Percentiles rank a stretch among this genome's conserved stretches.
These are phyloP conservation scores for Orbicella faveolata DNA, from an alignment of 64 coral and sea anemone genomes.

Conservation along the genomic window DNA sequence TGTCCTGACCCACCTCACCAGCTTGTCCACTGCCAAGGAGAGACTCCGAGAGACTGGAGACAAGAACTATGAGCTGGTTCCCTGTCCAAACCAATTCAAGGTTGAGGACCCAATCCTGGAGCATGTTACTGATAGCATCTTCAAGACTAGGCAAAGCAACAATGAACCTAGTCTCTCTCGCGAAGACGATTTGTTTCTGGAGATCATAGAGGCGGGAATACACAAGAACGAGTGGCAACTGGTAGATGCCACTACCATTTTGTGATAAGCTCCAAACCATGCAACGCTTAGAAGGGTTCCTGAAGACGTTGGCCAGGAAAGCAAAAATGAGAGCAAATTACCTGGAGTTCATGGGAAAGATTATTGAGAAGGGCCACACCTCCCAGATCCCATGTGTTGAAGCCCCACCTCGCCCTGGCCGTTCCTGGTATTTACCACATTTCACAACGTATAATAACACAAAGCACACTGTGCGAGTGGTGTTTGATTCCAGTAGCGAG, in stretches of 20 bases:
- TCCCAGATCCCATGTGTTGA: conserved; percentile 13
- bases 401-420: not conserved
- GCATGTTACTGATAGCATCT: too few relatives aligned
- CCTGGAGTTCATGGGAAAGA: conserved; percentile 54
- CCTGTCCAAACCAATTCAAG: too few relatives aligned
- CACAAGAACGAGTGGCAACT: conserved; percentile 45
- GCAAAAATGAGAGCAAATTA: conserved; percentile 38
- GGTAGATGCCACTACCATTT: conserved; percentile 60
- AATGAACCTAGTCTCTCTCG: too few relatives aligned
- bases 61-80: not conserved
- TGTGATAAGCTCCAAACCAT: not conserved
- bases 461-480: conserved; percentile 39
- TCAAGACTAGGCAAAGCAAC: too few relatives aligned
- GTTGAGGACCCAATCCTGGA: too few relatives aligned
- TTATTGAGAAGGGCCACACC: conserved; percentile 32
- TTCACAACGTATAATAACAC: conserved; percentile 31
- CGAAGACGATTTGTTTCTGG: not conserved
- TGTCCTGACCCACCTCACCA: not conserved
- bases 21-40: not conserved
- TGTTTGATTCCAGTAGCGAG: conserved; percentile 42
- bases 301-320: conserved; percentile 39
- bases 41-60: not conserved
- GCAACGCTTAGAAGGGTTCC: not conserved
- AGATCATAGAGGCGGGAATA: conserved; percentile 31
- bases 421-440: conserved; percentile 36